Evolutionary conservation across 2,888 invertebrate genomes (phyloP).

Genomic region (Galeruca laticollis): DNA sequence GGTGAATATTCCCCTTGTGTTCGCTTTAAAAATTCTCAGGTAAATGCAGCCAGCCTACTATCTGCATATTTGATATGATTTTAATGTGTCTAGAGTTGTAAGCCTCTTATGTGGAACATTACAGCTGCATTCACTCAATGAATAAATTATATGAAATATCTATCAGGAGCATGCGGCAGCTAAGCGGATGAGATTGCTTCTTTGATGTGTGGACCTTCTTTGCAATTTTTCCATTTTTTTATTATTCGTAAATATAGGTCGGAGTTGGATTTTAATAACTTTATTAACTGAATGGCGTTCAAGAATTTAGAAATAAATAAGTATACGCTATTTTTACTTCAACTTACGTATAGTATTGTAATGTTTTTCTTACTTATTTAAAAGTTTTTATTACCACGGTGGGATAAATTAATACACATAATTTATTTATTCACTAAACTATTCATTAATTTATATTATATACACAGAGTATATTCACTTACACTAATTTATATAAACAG

Average conservation of each 20-base stretch:
- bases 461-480: too few relatives aligned
- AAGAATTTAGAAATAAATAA: neutral
- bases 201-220: constrained; percentile 55
- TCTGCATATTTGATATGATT: constrained; percentile 69
- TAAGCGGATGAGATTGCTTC: constrained; percentile 65
- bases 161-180: constrained; percentile 70
- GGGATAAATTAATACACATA: too few relatives aligned
- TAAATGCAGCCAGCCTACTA: constrained; percentile 63
- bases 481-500: too few relatives aligned
- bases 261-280: neutral
- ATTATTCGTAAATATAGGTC: constrained; percentile 10
- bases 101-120: constrained; percentile 67
- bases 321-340: too few relatives aligned
- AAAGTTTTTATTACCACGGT: too few relatives aligned
- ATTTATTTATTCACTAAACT: too few relatives aligned
- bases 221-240: neutral
- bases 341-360: too few relatives aligned
- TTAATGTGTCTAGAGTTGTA: constrained; percentile 68
- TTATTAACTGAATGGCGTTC: too few relatives aligned
- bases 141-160: constrained; percentile 82
- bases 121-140: constrained; percentile 71
- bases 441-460: too few relatives aligned
- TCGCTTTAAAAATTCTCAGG: constrained; percentile 59
- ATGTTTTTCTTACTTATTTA: too few relatives aligned
- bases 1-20: constrained; percentile 32